Conservation (phyloP, 2,888 invertebrate species). For the Abrostola triplasia region DNA sequence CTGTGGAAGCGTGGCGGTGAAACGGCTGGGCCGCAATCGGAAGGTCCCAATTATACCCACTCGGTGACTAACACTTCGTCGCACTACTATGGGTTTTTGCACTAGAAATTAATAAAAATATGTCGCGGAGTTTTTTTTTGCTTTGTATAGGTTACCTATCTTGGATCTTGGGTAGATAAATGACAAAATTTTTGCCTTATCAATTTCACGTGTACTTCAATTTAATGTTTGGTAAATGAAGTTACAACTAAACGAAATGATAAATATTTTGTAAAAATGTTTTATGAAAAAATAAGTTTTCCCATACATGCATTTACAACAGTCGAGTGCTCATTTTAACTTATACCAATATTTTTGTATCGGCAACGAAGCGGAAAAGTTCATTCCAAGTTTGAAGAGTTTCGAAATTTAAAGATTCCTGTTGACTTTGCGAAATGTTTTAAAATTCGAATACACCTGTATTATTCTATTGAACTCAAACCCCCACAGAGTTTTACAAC, state of each 20-base stretch:
- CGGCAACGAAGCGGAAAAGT: constrained; percentile 22
- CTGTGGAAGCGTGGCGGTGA: constrained; percentile 56
- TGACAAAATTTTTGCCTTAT: not conserved
- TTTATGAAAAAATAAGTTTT: constrained; percentile 7
- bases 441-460: constrained; percentile 30
- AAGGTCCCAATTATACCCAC: constrained; percentile 72
- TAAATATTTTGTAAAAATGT: not conserved
- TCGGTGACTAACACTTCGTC: constrained; percentile 57
- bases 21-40: constrained; percentile 66
- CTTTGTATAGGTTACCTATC: no score
- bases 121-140: no score
- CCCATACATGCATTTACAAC: constrained; percentile 6
- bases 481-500: constrained; percentile 23
- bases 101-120: no score
- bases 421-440: constrained; percentile 29
- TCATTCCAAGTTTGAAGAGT: constrained; percentile 21
- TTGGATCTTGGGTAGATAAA: no score
- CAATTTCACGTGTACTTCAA: not conserved
- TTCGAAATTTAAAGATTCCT: constrained; percentile 15
- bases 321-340: constrained; percentile 11
- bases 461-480: constrained; percentile 40
- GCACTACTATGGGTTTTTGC: constrained; percentile 40
- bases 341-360: constrained; percentile 29
- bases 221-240: no score
- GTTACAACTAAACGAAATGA: no score